Conservation (phyloP, 2,797 vertebrate species). For the Characodon lateralis region DNA sequence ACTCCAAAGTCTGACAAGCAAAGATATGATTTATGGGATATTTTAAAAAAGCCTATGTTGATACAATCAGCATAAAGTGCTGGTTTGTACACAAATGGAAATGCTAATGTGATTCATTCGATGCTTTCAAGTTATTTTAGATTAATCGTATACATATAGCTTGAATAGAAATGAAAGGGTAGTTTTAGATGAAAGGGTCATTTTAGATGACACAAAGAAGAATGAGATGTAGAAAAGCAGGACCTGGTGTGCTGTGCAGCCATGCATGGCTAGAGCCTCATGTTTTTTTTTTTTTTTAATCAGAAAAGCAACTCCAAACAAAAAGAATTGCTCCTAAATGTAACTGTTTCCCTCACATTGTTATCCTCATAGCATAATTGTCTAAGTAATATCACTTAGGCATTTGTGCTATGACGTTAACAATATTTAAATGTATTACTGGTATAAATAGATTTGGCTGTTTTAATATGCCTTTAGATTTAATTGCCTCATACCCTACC, state of each 20-base stretch:
- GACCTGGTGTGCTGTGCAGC: conserved; percentile 37
- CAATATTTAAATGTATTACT: neutral
- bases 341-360: too few species aligned
- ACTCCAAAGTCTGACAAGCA: conserved; percentile 7
- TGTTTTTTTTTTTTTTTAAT: conserved; percentile 4
- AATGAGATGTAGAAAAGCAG: conserved; percentile 37
- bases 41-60: conserved; percentile 33
- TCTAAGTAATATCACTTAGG: too few species aligned
- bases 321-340: neutral
- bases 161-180: conserved; percentile 29
- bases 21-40: conserved; percentile 26
- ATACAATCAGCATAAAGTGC: conserved; percentile 43
- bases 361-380: too few species aligned
- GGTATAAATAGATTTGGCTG: conserved; percentile 13
- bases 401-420: too few species aligned
- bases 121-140: conserved; percentile 28
- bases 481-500: conserved; percentile 24
- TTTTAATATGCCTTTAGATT: conserved; percentile 4
- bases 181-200: conserved; percentile 44
- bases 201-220: conserved; percentile 48
- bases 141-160: conserved; percentile 28
- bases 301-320: neutral
- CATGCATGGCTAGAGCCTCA: conserved; percentile 17
- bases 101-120: conserved; percentile 46
- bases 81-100: conserved; percentile 14